Conservation (phyloP, 2,797 vertebrate genomes). For the Hydrophis major region DNA sequence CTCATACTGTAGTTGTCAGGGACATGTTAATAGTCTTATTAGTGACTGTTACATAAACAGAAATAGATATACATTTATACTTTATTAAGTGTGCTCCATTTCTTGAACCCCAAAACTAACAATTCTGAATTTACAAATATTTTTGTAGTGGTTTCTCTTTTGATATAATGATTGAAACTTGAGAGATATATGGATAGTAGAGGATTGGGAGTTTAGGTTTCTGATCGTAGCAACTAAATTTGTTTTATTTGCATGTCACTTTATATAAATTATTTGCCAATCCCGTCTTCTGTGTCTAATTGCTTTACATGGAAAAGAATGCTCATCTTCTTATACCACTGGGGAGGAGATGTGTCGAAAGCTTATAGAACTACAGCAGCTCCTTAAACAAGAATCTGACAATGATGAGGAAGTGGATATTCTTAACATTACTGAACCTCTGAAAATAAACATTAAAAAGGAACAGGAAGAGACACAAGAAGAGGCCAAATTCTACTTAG, state of each 20-base stretch:
- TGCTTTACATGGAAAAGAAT: conserved; percentile 75
- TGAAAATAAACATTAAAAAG: conserved; percentile 86
- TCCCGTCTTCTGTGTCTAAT: conserved; percentile 29
- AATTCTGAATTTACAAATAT: background rate
- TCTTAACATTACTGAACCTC: conserved; percentile 76
- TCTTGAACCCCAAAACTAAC: background rate
- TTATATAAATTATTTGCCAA: conserved; percentile 51
- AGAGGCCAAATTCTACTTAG: conserved; percentile 87
- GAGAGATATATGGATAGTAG: background rate
- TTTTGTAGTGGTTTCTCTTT: background rate
- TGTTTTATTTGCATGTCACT: background rate
- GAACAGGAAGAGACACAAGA: conserved; percentile 87
- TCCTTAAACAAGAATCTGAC: conserved; percentile 90
- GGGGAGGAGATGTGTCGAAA: conserved; percentile 84
- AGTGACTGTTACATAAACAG: background rate
- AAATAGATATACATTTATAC: background rate
- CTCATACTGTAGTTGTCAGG: background rate
- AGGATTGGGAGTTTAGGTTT: background rate
- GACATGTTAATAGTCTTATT: background rate
- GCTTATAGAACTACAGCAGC: conserved; percentile 89
- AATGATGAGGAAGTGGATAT: conserved; percentile 88
- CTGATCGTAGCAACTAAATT: background rate
- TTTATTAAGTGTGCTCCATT: background rate
- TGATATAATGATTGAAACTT: conserved; percentile 8
- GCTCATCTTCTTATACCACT: conserved; percentile 83